These are phyloP conservation scores for Tillus elongatus DNA, from an alignment of 2,888 invertebrate species.

Conservation along the genomic window DNA sequence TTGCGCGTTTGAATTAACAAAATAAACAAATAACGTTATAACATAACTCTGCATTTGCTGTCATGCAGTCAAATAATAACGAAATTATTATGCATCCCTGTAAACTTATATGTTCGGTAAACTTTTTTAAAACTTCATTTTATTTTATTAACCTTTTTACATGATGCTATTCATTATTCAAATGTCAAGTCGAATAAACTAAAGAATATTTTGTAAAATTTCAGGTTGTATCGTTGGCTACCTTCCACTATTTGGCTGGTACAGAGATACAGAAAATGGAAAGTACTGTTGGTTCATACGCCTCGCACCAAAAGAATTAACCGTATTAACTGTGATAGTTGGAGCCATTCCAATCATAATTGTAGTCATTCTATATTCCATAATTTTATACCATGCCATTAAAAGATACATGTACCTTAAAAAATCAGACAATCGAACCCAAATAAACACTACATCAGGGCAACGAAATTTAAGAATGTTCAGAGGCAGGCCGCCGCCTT, in stretches of 20 bases:
- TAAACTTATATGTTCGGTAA: no score
- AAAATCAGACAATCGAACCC: conserved; percentile 17
- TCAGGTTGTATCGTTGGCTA: conserved; percentile 51
- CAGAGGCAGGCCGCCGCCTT: conserved; percentile 22
- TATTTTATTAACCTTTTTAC: no score
- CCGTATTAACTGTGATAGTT: conserved; percentile 48
- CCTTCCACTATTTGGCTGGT: conserved; percentile 52
- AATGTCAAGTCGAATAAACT: no score
- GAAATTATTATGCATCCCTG: no score
- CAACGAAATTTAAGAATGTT: conserved; percentile 21
- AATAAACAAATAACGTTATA: no score
- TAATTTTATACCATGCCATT: conserved; percentile 51
- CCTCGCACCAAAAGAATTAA: conserved; percentile 47
- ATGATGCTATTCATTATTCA: no score
- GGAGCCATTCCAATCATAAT: conserved; percentile 47
- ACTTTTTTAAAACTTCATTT: no score
- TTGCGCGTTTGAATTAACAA: no score
- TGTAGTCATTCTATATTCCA: conserved; percentile 46
- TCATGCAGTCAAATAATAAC: no score
- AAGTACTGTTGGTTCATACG: conserved; percentile 51
- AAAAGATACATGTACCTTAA: conserved; percentile 45
- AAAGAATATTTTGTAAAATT: no score
- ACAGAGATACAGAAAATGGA: conserved; percentile 45
- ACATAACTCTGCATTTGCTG: no score
- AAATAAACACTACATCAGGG: neutral